These are phyloP conservation scores for Ceuthmochares aereus DNA, from an alignment of 2,113 vertebrate genomes.

Conservation along the genomic window DNA sequence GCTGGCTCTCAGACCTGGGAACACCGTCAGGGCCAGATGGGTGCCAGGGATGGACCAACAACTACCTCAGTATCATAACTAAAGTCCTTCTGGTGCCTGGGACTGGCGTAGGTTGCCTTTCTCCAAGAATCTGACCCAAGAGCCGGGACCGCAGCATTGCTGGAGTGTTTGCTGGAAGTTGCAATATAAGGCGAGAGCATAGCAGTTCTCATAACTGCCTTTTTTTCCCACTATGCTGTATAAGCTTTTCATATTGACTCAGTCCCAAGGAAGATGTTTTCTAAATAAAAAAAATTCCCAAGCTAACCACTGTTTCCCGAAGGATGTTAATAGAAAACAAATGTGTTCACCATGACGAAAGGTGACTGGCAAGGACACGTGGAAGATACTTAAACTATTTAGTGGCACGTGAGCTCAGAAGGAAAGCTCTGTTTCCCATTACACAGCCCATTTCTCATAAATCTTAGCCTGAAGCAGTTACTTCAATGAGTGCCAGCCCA, in stretches of 20 bases:
- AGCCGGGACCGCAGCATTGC: not conserved
- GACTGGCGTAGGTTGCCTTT: not conserved
- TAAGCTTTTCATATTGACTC: not conserved
- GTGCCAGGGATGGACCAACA: not conserved
- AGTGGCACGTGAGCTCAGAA: not conserved
- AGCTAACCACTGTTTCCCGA: not conserved
- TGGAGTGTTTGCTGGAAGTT: not conserved
- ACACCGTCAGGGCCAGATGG: not conserved
- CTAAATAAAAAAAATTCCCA: not conserved
- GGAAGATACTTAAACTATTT: not conserved
- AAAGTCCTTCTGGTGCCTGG: not conserved
- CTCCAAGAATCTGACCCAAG: accelerated
- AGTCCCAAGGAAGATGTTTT: not conserved
- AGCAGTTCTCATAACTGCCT: not conserved
- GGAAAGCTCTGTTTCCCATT: conserved; percentile 24
- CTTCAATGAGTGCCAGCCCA: not conserved
- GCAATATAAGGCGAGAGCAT: accelerated
- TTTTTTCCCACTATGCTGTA: not conserved
- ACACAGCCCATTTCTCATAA: conserved; percentile 17
- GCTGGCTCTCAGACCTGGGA: not conserved
- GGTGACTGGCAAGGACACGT: not conserved
- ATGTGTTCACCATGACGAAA: not conserved
- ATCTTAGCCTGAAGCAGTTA: not conserved
- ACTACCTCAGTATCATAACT: not conserved
- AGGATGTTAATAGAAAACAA: not conserved